Percentiles rank a stretch among this genome's conserved stretches.
Conservation (phyloP, 2,797 vertebrate genomes). For the Phoxinus dragarum region DNA sequence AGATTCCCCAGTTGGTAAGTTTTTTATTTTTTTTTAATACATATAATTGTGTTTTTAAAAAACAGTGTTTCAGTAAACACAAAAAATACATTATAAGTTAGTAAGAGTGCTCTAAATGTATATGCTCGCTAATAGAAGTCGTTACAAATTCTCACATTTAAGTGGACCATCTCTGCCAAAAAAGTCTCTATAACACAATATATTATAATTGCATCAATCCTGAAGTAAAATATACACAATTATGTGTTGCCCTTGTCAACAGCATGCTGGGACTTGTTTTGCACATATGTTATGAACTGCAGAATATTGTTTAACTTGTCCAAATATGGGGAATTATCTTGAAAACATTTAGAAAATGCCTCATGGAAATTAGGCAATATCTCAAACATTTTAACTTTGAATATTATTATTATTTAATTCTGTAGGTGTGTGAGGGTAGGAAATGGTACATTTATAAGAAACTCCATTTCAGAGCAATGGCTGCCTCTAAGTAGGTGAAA, state of each 20-base stretch:
- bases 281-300: not conserved
- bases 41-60: not conserved
- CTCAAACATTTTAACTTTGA: not conserved
- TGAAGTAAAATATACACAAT: not conserved
- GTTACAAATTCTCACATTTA: not conserved
- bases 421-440: not conserved
- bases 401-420: not conserved
- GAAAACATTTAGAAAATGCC: not conserved
- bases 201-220: not conserved
- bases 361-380: not conserved
- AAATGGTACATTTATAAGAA: not conserved
- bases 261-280: slow-evolving; percentile 27
- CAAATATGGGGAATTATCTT: slow-evolving; percentile 1
- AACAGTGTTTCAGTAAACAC: not conserved
- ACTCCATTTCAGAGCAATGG: not conserved
- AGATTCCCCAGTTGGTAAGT: slow-evolving; percentile 77
- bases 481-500: slow-evolving; percentile 70
- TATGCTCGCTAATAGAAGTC: not conserved
- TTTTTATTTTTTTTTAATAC: no score
- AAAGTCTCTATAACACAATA: not conserved
- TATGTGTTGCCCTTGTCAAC: not conserved
- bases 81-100: not conserved
- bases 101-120: not conserved
- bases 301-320: not conserved
- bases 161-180: not conserved